Evolutionary conservation across 2,888 invertebrate genomes (phyloP), one percentile per base, ranked within the genome.

Genomic region (Acrobasis suavella): DNA sequence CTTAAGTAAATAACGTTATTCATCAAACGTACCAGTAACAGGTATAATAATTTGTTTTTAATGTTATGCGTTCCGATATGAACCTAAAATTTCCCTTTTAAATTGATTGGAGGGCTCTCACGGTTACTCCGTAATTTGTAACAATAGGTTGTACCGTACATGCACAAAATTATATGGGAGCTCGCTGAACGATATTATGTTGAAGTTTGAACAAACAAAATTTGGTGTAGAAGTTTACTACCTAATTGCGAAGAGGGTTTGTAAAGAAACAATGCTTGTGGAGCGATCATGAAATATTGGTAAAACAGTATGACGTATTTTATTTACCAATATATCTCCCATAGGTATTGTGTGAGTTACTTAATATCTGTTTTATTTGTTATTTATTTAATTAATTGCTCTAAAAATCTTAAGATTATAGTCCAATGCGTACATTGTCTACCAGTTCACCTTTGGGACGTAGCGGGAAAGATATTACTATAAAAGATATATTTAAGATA

Each of bases 101-200:
- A 37, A 12, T 38, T 56, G 39, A 56, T 56, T 56, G n/a, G 12
- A n/a, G 16, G 16, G 58, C 60, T 74, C 68, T 67, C 72, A 67
- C 42, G 67, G 70, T 61, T 68, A 55, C 62, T 64, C 61, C 72
- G 68, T 79, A 79, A 81, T 82, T 79, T 76, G 63, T 68, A 73
- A 76, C 73, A 72, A 78, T 80, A 76, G 22, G 22, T 22, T 22
- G n/a, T n/a, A n/a, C 69, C 65, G 66, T 74, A 62, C 65, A 68
- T 72, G 76, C 71, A 77, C 72, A 72, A 73, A 77, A 79, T 80
- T 75, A 77, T 16, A 39, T 15, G 3, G 15, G 49, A 15, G 49
- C 15, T 2, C 49, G 5, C 7, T 32, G 32, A 32, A 32, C 32
- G 32, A n/a, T 46, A 14, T 69, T 67, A 69, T 71, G 72, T 69